Conservation (phyloP, 2,888 invertebrate genomes). For the Gari tellinella region DNA sequence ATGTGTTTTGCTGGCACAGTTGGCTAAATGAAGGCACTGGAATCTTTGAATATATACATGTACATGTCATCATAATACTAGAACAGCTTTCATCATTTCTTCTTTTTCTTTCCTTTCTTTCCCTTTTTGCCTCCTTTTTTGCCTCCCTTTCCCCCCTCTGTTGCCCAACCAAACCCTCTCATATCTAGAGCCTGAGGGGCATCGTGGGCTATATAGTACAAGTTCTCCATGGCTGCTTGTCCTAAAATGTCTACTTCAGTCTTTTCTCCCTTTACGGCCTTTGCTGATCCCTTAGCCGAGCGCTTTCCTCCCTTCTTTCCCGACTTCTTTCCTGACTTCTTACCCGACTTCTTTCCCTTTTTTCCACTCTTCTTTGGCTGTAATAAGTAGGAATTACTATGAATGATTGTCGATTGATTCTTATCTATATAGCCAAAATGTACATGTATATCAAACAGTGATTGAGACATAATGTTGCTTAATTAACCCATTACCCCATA, state of each 20-base stretch:
- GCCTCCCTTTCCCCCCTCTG: slow-evolving; percentile 92
- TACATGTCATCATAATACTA: background rate
- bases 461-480: no score
- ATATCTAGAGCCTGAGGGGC: slow-evolving; percentile 94
- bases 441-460: no score
- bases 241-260: slow-evolving; percentile 91
- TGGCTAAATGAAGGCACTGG: slow-evolving; percentile 47
- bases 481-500: no score
- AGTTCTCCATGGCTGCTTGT: slow-evolving; percentile 96
- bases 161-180: slow-evolving; percentile 95
- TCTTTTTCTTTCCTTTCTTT: slow-evolving; percentile 65
- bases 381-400: no score
- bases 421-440: no score
- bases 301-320: slow-evolving; percentile 75
- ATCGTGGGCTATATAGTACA: slow-evolving; percentile 96
- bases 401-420: no score
- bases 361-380: slow-evolving; percentile 75
- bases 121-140: slow-evolving; percentile 71
- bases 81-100: slow-evolving; percentile 40
- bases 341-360: slow-evolving; percentile 74
- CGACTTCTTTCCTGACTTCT: slow-evolving; percentile 75
- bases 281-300: slow-evolving; percentile 71
- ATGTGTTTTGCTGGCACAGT: slow-evolving; percentile 2
- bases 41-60: slow-evolving; percentile 15
- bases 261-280: slow-evolving; percentile 68